Evolutionary conservation across 2,113 vertebrate species (phyloP), one percentile per base, ranked within the genome.

Genomic region (Pluvianellus socialis): DNA sequence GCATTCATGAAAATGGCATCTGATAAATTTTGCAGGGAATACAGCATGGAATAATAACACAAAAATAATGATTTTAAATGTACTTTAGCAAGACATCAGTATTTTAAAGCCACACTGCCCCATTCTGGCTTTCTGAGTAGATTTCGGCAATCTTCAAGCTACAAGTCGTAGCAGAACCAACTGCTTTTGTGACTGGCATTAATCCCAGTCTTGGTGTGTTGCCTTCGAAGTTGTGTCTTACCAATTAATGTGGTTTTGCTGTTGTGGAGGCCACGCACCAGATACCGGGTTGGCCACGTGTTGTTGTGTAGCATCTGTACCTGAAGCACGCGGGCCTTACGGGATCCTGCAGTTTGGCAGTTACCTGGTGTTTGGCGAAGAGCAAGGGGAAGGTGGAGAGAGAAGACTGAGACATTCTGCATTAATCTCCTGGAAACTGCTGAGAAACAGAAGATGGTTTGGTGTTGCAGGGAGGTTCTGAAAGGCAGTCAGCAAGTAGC

Each of bases 211-310:
- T 16, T 35, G 9, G 22, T 53, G 23, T 33, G n/a, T 58, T 66
- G 63, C 35, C 45, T 30, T 70, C 12, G 3, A 19, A 75, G 58
- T 14, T 30, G 35, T 72, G 47, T 50, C 20, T 61, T 55, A 4
- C 2, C 28, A 10, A 2, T 35, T 44, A 14, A 2, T 1, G 12
- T n/a, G 63, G 62, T 19, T 70, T 53, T 91, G 84, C 63, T 76
- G 38, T 59, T 63, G 66, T 72, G 85, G 63, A 50, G 72, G 38
- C 27, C 52, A 7, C 56, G 1, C 3, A 2, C 3, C 3, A n/a
- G 45, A 0, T 44, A 22, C 21, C 33, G 14, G 38, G 8, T 9
- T 14, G n/a, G 73, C 14, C 17, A 2, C 3, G 16, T 11, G 1
- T 6, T 61, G 45, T 7, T 66, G 61, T 23, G 0, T 15, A 35